phyloP scores from a whole-genome alignment of 2,888 invertebrate species.

The Halocaridina rubra region DNA sequence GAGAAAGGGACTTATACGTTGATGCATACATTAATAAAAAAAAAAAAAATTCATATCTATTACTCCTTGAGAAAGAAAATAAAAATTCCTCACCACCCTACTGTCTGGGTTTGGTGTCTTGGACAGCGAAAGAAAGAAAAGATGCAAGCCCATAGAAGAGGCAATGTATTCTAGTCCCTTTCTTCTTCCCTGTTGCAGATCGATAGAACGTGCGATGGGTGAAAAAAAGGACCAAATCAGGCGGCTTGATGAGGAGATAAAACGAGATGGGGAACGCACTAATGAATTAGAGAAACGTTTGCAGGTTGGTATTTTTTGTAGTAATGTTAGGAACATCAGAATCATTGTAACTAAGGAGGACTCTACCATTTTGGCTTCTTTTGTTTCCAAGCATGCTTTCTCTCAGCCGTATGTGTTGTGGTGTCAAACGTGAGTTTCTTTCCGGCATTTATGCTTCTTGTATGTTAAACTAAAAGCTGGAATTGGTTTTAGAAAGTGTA shows the following conservation, averaged over 20 bases:
- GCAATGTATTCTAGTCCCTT: slow-evolving; percentile 63
- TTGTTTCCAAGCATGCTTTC: too few relatives aligned
- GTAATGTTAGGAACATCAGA: slow-evolving; percentile 43
- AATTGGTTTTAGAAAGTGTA: too few relatives aligned
- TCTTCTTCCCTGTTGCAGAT: slow-evolving; percentile 64
- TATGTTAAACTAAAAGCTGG: too few relatives aligned
- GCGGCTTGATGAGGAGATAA: slow-evolving; percentile 63
- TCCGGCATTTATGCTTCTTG: too few relatives aligned
- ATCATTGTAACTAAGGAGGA: too few relatives aligned
- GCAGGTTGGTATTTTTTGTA: slow-evolving; percentile 61
- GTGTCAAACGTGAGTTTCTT: too few relatives aligned
- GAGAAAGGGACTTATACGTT: slow-evolving; percentile 63
- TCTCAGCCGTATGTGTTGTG: too few relatives aligned
- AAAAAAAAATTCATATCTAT: slow-evolving; percentile 35
- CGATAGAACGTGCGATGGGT: slow-evolving; percentile 63
- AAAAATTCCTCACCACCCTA: slow-evolving; percentile 46
- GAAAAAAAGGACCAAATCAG: slow-evolving; percentile 64
- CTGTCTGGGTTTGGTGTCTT: slow-evolving; percentile 54
- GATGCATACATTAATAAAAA: slow-evolving; percentile 46
- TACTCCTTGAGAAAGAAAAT: slow-evolving; percentile 55
- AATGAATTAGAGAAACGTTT: slow-evolving; percentile 60
- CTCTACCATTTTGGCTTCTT: too few relatives aligned
- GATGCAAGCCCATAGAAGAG: slow-evolving; percentile 49
- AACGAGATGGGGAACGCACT: slow-evolving; percentile 59
- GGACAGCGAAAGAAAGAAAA: slow-evolving; percentile 51